phyloP scores from a whole-genome alignment of 2,113 vertebrate genomes.

The Lichenostomus cassidix region DNA sequence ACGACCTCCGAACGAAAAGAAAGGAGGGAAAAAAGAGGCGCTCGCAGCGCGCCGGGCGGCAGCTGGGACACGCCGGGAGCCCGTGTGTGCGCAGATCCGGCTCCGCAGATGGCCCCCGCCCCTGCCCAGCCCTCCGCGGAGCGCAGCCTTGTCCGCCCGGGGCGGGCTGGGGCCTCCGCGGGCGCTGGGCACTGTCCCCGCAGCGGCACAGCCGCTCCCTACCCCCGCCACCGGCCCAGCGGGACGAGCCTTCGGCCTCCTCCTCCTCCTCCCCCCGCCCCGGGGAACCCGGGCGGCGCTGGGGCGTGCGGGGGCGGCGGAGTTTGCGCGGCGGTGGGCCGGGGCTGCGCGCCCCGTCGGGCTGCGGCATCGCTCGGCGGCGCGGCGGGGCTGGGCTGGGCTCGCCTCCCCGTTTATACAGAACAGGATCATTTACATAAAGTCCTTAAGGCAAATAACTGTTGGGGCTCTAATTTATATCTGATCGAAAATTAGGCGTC shows the following conservation, averaged over 20 bases:
- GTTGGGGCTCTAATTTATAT: slow-evolving; percentile 99
- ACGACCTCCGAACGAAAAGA: background rate
- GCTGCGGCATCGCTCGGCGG: slow-evolving; percentile 86
- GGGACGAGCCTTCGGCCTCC: no score
- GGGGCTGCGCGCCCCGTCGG: slow-evolving; percentile 52
- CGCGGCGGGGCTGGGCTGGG: slow-evolving; percentile 81
- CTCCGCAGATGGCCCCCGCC: background rate
- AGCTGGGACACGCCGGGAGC: background rate
- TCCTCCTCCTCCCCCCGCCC: no score
- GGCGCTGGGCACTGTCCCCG: no score
- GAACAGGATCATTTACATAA: slow-evolving; percentile 99
- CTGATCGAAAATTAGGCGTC: slow-evolving; percentile 99
- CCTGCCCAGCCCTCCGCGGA: no score
- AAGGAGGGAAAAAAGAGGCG: background rate
- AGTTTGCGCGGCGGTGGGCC: background rate
- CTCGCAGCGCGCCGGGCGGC: background rate
- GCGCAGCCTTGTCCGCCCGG: no score
- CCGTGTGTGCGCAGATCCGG: background rate
- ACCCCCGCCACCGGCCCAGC: no score
- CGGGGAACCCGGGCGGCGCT: no score
- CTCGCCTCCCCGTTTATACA: slow-evolving; percentile 93
- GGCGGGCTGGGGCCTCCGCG: no score
- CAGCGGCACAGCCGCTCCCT: no score
- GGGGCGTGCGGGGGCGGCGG: background rate
- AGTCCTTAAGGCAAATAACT: slow-evolving; percentile 99